Evolutionary conservation across 2,888 invertebrate genomes (phyloP), one percentile per base, ranked within the genome.

Genomic region (Leptopilina myrica): DNA sequence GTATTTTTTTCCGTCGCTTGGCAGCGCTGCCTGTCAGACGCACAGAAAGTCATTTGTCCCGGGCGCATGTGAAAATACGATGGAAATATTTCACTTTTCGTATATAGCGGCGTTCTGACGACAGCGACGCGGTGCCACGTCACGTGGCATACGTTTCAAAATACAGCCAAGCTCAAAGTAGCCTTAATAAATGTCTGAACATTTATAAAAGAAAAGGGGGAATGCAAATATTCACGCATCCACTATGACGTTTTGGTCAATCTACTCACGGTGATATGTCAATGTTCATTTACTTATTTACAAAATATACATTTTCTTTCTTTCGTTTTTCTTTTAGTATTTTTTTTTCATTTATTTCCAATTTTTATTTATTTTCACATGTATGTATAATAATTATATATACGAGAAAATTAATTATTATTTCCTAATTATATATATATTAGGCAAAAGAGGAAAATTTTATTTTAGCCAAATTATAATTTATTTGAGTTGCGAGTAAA

Each of bases 51-150:
- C 90, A 91, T 91, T 91, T 91, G 91, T 91, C 89, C 85, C 81
- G 84, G 84, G 89, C 84, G 89, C 88, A 90, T 90, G 90, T 90
- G 90, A 90, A 91, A 91, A 91, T 91, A 91, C 91, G 90, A 89
- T 87, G 88, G 87, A 83, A 90, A 91, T 91, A 91, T 91, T 91
- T 91, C 91, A 91, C 91, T 90, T 91, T 90, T 91, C 90, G 90
- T 88, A 88, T 59, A 59, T 6, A n/a, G n/a, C 59, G n/a, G 88
- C 88, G 87, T 89, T 87, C 87, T 87, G 90, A 90, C 91, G 91
- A 91, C 89, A 89, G 88, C 90, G 89, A 89, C 89, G 90, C 90
- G 91, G 89, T 90, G 90, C 89, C 89, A 87, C 89, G 89, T 89
- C 89, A 88, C 86, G 88, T 86, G 87, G 89, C 89, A 91, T 90